Conservation (phyloP, 2,888 invertebrate species). For the Neoscelio sp. region DNA sequence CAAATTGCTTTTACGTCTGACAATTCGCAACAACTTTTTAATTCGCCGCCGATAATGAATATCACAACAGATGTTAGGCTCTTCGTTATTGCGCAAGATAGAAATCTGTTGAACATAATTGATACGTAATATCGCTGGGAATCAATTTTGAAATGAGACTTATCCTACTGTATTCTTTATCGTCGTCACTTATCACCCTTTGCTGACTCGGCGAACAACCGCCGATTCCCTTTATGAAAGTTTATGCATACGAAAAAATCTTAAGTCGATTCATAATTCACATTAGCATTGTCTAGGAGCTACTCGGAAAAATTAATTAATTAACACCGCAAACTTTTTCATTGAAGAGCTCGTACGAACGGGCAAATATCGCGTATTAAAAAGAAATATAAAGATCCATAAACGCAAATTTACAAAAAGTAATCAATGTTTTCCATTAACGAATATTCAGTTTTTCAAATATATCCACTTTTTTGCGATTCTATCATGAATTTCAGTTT, state of each 20-base stretch:
- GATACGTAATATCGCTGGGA: conserved; percentile 50
- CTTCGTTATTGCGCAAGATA: conserved; percentile 33
- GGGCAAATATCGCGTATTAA: too few species aligned
- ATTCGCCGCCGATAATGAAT: not conserved
- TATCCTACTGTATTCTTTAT: conserved; percentile 61
- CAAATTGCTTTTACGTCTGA: not conserved
- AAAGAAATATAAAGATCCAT: too few species aligned
- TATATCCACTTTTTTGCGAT: too few species aligned
- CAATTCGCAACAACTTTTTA: too few species aligned
- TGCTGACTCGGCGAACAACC: conserved; percentile 54
- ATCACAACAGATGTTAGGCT: conserved; percentile 16
- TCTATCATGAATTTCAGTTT: too few species aligned
- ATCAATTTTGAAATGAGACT: conserved; percentile 46
- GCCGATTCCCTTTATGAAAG: conserved; percentile 62
- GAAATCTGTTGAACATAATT: conserved; percentile 27
- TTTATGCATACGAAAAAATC: conserved; percentile 38
- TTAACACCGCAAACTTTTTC: conserved; percentile 30
- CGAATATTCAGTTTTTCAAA: too few species aligned
- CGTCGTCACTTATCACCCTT: conserved; percentile 62
- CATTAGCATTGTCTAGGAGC: conserved; percentile 51
- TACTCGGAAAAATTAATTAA: conserved; percentile 32
- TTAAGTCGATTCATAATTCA: conserved; percentile 55
- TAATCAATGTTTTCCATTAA: too few species aligned
- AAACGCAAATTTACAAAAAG: too few species aligned
- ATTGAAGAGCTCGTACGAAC: conserved; percentile 7